These are phyloP conservation scores for Elephas maximus DNA, from an alignment of 2,113 vertebrate species.

Conservation along the genomic window DNA sequence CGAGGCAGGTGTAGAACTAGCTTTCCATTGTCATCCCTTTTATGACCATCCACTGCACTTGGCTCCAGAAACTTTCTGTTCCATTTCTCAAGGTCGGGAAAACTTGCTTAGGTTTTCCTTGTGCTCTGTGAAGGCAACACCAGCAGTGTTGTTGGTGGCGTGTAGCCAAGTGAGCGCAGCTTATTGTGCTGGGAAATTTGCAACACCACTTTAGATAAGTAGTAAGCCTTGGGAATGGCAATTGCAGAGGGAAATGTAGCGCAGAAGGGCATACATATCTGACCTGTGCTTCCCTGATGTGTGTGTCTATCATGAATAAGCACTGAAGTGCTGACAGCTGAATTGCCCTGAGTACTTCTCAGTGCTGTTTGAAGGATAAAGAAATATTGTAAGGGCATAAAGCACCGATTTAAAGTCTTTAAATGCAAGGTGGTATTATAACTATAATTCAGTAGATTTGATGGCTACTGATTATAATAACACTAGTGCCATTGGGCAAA, in stretches of 20 bases:
- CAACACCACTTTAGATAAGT: not conserved
- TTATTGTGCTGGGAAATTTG: not conserved
- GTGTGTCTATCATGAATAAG: not conserved
- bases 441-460: slow-evolving; percentile 15
- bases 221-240: not conserved
- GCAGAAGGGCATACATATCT: not conserved
- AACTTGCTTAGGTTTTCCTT: not conserved
- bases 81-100: slow-evolving; percentile 21
- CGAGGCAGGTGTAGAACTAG: not conserved
- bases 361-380: not conserved
- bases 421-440: not conserved
- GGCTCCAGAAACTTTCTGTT: not conserved
- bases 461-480: slow-evolving; percentile 1
- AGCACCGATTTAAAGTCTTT: not conserved
- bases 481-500: slow-evolving; percentile 5
- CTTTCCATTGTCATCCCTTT: not conserved
- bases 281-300: not conserved
- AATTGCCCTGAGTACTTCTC: not conserved
- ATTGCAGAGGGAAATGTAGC: not conserved
- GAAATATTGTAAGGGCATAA: not conserved
- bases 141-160: not conserved
- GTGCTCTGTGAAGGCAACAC: not conserved
- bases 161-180: not conserved
- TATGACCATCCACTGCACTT: not conserved
- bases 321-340: not conserved